phyloP scores from a whole-genome alignment of 1,140 invertebrate species.

The Drosophila biarmipes region DNA sequence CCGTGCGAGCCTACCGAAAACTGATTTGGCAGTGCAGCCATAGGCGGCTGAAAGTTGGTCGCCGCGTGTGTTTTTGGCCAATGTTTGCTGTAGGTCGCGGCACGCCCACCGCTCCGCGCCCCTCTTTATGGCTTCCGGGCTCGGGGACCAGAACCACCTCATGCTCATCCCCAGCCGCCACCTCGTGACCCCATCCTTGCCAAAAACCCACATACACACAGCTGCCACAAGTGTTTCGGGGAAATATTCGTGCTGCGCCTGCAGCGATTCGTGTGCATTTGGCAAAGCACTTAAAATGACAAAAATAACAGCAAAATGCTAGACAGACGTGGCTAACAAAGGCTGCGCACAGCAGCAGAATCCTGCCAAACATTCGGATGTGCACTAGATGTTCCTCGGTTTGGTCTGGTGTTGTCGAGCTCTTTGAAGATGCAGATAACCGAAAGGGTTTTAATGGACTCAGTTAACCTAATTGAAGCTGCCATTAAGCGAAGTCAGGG shows the following conservation, averaged over 20 bases:
- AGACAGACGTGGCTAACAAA: slow-evolving; percentile 47
- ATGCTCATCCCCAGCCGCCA: slow-evolving; percentile 8
- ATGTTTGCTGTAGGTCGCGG: slow-evolving; percentile 58
- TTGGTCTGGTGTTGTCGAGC: not conserved
- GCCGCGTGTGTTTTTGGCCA: slow-evolving; percentile 51
- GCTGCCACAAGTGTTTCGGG: slow-evolving; percentile 32
- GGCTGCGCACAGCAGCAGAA: slow-evolving; percentile 4
- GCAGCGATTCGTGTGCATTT: slow-evolving; percentile 66
- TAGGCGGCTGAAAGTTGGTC: slow-evolving; percentile 55
- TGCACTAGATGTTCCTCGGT: slow-evolving; percentile 29
- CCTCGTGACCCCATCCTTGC: not conserved
- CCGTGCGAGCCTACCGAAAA: slow-evolving; percentile 15
- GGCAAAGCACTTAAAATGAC: slow-evolving; percentile 69
- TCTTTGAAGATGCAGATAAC: slow-evolving; percentile 3
- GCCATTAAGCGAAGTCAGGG: not conserved
- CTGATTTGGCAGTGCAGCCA: slow-evolving; percentile 60
- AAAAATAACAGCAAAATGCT: slow-evolving; percentile 55
- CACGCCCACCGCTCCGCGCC: not conserved
- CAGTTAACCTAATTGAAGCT: slow-evolving; percentile 13
- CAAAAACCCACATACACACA: slow-evolving; percentile 11
- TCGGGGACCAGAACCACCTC: slow-evolving; percentile 22
- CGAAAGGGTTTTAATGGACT: not conserved
- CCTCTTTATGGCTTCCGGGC: slow-evolving; percentile 44
- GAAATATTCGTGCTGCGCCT: slow-evolving; percentile 47
- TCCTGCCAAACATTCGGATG: slow-evolving; percentile 29